phyloP scores from a whole-genome alignment of 2,113 vertebrate genomes.

The Mirounga angustirostris region DNA sequence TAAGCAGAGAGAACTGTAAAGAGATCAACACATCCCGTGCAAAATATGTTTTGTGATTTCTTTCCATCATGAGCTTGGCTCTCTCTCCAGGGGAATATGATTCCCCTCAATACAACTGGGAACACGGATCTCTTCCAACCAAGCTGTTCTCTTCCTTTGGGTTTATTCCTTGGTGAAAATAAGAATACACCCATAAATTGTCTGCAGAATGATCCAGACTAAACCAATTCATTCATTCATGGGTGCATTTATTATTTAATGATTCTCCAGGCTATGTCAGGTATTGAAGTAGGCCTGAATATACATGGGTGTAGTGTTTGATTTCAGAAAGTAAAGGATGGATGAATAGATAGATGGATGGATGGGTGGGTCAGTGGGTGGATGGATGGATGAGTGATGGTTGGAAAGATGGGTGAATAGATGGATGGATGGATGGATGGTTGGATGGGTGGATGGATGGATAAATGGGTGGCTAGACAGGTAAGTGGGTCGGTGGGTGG shows the following conservation, averaged over 20 bases:
- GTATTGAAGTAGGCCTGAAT: accelerated
- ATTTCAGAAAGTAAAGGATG: background rate
- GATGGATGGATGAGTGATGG: too few species aligned
- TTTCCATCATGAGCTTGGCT: background rate
- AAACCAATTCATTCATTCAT: background rate
- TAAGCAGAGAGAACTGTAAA: background rate
- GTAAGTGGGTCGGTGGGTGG: too few species aligned
- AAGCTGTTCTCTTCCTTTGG: background rate
- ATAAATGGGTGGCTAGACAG: background rate
- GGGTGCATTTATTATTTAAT: background rate
- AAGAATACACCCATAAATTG: background rate
- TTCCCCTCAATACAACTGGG: background rate
- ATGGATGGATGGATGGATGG: background rate
- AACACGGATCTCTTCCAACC: background rate
- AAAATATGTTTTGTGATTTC: background rate
- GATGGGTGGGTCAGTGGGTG: background rate
- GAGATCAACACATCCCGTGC: accelerated
- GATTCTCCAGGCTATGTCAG: background rate
- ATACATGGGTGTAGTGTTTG: background rate
- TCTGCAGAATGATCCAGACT: background rate
- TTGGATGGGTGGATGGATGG: background rate
- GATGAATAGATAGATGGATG: accelerated
- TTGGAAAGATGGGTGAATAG: too few species aligned
- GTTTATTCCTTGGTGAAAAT: background rate
- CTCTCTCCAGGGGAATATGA: background rate